Conservation (phyloP, 2,113 vertebrate genomes). For the Grammomys dolichurus region DNA sequence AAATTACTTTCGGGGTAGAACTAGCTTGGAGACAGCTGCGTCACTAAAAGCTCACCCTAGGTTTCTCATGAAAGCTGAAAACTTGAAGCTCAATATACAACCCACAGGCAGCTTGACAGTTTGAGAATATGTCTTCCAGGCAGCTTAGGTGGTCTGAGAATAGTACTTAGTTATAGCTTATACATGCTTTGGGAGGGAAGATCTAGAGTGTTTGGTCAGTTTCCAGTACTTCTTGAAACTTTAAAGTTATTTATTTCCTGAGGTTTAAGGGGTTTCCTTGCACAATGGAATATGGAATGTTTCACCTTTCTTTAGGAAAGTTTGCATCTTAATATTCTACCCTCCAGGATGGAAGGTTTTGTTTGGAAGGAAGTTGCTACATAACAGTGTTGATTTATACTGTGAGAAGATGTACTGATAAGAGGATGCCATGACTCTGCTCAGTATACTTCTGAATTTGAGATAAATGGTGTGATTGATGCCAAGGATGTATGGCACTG, state of each 20-base stretch:
- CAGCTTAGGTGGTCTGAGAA: neutral
- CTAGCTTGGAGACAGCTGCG: neutral
- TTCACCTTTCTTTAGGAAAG: neutral
- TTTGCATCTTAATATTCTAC: neutral
- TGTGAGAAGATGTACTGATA: constrained; percentile 64
- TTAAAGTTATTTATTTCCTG: neutral
- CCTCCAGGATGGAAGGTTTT: neutral
- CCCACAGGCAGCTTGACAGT: neutral
- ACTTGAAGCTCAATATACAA: neutral
- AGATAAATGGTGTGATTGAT: constrained; percentile 65
- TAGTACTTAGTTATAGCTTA: neutral
- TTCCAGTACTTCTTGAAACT: neutral
- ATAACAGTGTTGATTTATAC: neutral
- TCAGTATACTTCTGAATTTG: constrained; percentile 69
- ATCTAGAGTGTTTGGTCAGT: neutral
- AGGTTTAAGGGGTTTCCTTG: neutral
- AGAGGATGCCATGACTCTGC: constrained; percentile 53
- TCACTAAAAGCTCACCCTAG: neutral
- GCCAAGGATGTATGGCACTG: constrained; percentile 45
- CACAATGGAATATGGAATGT: neutral
- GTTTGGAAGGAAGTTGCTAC: neutral
- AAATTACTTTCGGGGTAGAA: neutral
- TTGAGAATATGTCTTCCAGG: neutral
- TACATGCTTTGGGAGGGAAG: neutral
- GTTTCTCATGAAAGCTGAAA: neutral